phyloP scores from a whole-genome alignment of 2,113 vertebrate species.

The Grallaria varia region DNA sequence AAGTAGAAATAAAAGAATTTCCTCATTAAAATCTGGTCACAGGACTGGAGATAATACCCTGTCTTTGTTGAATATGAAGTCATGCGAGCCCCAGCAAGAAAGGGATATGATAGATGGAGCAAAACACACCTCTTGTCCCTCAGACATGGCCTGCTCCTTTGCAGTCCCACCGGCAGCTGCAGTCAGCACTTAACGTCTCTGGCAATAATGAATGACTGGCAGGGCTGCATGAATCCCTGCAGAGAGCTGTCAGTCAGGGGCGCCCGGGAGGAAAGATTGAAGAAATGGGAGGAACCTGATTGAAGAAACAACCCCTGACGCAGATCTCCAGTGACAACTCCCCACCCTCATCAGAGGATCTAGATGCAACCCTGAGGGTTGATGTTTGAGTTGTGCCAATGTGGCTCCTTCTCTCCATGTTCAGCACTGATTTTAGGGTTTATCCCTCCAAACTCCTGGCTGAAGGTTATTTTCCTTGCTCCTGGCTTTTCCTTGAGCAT shows the following conservation, averaged over 20 bases:
- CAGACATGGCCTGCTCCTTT: not conserved
- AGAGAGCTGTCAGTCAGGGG: constrained; percentile 5
- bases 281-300: not conserved
- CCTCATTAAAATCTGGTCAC: constrained; percentile 20
- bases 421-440: not conserved
- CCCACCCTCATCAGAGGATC: not conserved
- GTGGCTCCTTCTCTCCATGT: not conserved
- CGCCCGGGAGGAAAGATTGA: accelerated
- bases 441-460: not conserved
- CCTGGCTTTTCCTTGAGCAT: not conserved
- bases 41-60: constrained; percentile 2
- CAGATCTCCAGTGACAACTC: not conserved
- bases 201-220: constrained; percentile 3
- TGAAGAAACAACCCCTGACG: not conserved
- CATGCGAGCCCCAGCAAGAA: not conserved
- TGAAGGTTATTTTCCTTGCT: not conserved
- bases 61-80: not conserved
- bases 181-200: not conserved
- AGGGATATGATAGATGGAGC: not conserved
- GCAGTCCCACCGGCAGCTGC: not conserved
- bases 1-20: not conserved
- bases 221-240: not conserved
- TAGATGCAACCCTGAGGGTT: not conserved
- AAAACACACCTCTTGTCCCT: not conserved
- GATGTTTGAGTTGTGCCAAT: not conserved